A percentile compares a stretch with the other conserved stretches of the same genome.
phyloP scores from a whole-genome alignment of 1,140 invertebrate species.

The Proctacanthus coquilletti region DNA sequence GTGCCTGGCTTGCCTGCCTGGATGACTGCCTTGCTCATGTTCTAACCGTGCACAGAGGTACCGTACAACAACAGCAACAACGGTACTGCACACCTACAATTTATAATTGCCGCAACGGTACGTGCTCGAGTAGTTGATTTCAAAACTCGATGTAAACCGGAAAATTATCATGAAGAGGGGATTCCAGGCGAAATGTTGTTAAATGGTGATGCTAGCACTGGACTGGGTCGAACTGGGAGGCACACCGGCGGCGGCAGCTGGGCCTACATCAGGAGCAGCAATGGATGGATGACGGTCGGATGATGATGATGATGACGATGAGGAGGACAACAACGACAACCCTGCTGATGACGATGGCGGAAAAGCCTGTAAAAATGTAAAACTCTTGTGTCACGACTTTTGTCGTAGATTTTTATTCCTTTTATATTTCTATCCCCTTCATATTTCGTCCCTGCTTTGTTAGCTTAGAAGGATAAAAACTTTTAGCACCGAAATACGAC shows the following conservation, averaged over 20 bases:
- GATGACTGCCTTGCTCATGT: background rate
- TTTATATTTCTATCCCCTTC: no score
- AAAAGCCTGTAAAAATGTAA: background rate
- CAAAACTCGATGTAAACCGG: constrained; percentile 1
- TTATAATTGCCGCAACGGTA: constrained; percentile 1
- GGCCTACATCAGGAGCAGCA: no score
- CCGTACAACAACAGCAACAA: background rate
- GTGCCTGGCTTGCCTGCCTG: background rate
- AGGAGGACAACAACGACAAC: background rate
- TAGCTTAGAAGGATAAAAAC: no score
- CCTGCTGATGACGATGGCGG: background rate
- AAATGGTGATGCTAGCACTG: no score
- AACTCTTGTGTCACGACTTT: constrained; percentile 1
- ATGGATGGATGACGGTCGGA: no score
- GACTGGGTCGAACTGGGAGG: no score
- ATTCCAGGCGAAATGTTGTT: no score
- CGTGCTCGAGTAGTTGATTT: constrained; percentile 1
- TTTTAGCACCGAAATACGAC: no score
- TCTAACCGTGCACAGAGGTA: background rate
- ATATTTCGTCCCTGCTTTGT: no score
- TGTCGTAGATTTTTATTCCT: background rate
- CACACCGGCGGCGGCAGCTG: no score
- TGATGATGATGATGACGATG: no score
- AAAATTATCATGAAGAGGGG: background rate
- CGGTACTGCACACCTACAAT: background rate